phyloP scores from a whole-genome alignment of 2,113 vertebrate species.

The Oxygymnocypris stewartii region DNA sequence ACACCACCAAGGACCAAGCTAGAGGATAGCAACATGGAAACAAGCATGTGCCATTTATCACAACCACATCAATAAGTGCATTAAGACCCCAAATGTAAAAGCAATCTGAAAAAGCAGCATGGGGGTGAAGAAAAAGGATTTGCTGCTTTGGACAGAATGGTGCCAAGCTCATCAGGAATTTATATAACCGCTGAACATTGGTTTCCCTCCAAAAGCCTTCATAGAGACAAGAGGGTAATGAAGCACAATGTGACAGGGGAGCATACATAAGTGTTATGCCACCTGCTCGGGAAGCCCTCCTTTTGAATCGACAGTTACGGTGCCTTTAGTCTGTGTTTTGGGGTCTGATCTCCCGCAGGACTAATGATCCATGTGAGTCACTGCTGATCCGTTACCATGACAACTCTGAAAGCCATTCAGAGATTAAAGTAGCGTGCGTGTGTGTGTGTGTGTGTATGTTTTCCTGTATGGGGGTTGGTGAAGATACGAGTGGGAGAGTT shows the following conservation, averaged over 20 bases:
- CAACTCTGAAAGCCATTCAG: conserved; percentile 65
- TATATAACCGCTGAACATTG: conserved; percentile 38
- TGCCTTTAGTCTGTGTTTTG: conserved; percentile 18
- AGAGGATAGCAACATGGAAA: neutral
- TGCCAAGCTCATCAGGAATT: conserved; percentile 43
- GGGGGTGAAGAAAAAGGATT: neutral
- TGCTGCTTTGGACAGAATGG: conserved; percentile 33
- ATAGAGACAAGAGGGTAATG: conserved; percentile 32
- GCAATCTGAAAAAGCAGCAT: neutral
- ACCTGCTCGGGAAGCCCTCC: neutral
- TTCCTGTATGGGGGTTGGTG: conserved; percentile 11
- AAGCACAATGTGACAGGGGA: conserved; percentile 1
- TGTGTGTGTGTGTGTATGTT: neutral
- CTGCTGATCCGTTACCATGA: conserved; percentile 74
- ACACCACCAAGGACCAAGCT: neutral
- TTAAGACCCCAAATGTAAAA: conserved; percentile 5
- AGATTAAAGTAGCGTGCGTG: conserved; percentile 38
- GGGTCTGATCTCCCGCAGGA: conserved; percentile 46
- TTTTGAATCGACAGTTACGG: conserved; percentile 2
- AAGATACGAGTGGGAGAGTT: conserved; percentile 23
- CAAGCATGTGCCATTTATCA: neutral
- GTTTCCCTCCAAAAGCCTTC: conserved; percentile 37
- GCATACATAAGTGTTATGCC: neutral
- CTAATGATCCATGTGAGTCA: conserved; percentile 56
- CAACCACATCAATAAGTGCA: neutral